Percentiles rank a stretch among this genome's conserved stretches.
phyloP scores from a whole-genome alignment of 2,113 vertebrate species.

The Rallus limicola region DNA sequence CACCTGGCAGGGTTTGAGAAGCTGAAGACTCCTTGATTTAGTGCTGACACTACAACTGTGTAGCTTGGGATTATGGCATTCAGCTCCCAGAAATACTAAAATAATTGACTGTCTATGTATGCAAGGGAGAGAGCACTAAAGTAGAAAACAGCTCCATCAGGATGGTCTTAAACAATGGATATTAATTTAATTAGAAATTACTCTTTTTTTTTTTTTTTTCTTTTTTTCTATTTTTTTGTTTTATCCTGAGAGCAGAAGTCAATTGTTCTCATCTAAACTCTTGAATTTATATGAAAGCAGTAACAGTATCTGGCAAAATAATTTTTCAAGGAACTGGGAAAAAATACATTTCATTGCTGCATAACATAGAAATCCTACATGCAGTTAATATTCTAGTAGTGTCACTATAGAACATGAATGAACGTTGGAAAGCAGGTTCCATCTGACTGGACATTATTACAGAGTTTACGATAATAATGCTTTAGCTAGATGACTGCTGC shows the following conservation, averaged over 20 bases:
- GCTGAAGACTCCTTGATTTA: too few relatives aligned
- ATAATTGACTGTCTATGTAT: not conserved
- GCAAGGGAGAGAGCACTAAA: not conserved
- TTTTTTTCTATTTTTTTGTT: too few relatives aligned
- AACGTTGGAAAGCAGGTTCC: not conserved
- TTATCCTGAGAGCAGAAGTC: not conserved
- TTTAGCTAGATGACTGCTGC: not conserved
- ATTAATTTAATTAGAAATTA: not conserved
- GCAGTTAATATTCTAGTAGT: not conserved
- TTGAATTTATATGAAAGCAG: not conserved
- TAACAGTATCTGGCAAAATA: not conserved
- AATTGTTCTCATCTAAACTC: not conserved
- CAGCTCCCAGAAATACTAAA: not conserved
- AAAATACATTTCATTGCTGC: not conserved
- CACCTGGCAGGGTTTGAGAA: too few relatives aligned
- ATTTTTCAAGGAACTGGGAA: not conserved
- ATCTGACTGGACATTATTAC: not conserved
- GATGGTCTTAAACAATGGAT: not conserved
- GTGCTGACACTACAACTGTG: too few relatives aligned
- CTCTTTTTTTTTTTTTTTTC: not conserved
- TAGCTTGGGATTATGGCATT: not conserved
- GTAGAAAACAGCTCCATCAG: not conserved
- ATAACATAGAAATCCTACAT: not conserved
- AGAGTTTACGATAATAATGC: not conserved
- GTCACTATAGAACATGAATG: not conserved